Evolutionary conservation across 2,888 invertebrate genomes (phyloP).

Genomic region (Isoperla grammatica): DNA sequence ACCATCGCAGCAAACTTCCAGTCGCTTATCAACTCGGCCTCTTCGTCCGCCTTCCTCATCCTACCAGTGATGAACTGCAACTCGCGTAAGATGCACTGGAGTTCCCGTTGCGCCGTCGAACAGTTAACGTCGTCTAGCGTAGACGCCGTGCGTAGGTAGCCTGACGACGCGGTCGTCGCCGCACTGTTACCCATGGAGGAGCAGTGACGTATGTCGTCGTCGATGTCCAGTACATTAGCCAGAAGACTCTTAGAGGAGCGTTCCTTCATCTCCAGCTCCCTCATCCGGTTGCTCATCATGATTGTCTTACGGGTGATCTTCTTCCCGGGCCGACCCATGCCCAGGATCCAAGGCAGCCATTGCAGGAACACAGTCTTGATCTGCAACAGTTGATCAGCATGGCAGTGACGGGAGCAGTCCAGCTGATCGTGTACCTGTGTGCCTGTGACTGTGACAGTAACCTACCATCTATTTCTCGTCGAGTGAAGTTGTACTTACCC

Average conservation of each 20-base stretch:
- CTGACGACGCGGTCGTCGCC: conserved; percentile 37
- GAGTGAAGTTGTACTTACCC: conserved; percentile 62
- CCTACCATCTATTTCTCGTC: background rate
- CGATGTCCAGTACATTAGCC: conserved; percentile 93
- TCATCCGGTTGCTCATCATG: conserved; percentile 84
- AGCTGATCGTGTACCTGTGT: background rate
- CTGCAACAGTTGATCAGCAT: conserved; percentile 48
- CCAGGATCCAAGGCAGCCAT: conserved; percentile 95
- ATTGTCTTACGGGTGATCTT: conserved; percentile 88
- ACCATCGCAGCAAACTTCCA: conserved; percentile 99
- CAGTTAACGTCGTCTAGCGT: conserved; percentile 61
- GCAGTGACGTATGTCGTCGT: conserved; percentile 81
- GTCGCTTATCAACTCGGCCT: conserved; percentile 88
- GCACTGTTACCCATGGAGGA: conserved; percentile 34
- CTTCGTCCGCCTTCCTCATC: conserved; percentile 92
- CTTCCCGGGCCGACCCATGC: conserved; percentile 94
- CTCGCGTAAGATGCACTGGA: conserved; percentile 86
- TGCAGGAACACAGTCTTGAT: conserved; percentile 91
- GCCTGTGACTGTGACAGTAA: background rate
- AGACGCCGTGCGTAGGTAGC: conserved; percentile 56
- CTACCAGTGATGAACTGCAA: conserved; percentile 90
- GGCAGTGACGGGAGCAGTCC: background rate
- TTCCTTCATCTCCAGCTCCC: conserved; percentile 88
- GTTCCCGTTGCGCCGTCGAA: conserved; percentile 69
- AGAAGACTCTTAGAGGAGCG: conserved; percentile 89